A percentile compares a stretch with the other conserved stretches of the same genome.
Conservation (phyloP, 1,140 invertebrate genomes). For the Tetranychus urticae region DNA sequence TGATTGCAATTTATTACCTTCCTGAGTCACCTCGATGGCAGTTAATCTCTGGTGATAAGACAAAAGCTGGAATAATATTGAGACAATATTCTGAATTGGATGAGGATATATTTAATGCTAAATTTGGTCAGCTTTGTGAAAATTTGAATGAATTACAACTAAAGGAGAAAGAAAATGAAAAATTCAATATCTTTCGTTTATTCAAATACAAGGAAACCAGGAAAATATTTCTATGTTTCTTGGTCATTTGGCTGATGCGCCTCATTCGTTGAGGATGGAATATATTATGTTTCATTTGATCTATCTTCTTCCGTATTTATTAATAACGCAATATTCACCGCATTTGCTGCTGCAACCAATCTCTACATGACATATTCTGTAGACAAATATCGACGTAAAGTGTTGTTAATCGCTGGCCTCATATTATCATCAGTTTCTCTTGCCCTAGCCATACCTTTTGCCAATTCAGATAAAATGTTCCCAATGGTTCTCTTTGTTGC, state of each 20-base stretch:
- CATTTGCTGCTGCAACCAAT: background rate
- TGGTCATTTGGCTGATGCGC: constrained; percentile 32
- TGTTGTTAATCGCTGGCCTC: background rate
- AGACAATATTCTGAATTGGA: background rate
- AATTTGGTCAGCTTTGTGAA: background rate
- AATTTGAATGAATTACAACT: background rate
- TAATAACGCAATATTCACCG: background rate
- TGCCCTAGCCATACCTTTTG: background rate
- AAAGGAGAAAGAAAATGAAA: background rate
- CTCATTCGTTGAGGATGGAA: constrained; percentile 53
- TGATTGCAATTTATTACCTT: background rate
- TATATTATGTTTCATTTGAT: constrained; percentile 38
- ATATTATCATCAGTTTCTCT: background rate
- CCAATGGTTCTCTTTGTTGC: constrained; percentile 39
- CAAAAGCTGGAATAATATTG: background rate
- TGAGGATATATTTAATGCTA: too few species aligned
- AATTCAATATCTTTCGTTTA: constrained; percentile 3
- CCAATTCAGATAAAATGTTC: constrained; percentile 17
- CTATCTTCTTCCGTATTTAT: background rate
- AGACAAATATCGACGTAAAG: background rate
- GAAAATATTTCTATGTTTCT: background rate
- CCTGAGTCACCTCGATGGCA: background rate
- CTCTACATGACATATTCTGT: background rate
- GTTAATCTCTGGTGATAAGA: background rate
- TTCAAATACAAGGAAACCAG: background rate